A percentile compares a stretch with the other conserved stretches of the same genome.
phyloP scores from a whole-genome alignment of 2,888 invertebrate species.

The Ophioninae sp. region DNA sequence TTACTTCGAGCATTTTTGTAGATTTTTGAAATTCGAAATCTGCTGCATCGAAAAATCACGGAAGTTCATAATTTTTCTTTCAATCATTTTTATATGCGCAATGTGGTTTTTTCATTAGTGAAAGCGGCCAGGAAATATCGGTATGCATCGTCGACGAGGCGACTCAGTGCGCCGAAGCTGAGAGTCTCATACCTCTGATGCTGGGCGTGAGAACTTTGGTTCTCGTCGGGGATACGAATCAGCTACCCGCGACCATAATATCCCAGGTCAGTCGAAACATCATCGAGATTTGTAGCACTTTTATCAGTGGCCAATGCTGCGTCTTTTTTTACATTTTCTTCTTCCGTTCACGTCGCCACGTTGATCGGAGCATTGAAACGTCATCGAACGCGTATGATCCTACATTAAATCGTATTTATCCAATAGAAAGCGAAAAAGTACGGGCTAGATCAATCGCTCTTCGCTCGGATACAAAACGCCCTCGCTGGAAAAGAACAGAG shows the following conservation, averaged over 20 bases:
- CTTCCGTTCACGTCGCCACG: too few relatives aligned
- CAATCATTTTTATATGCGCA: neutral
- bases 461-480: constrained; percentile 87
- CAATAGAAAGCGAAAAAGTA: constrained; percentile 87
- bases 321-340: too few relatives aligned
- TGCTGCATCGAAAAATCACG: too few relatives aligned
- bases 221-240: constrained; percentile 93
- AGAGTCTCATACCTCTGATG: constrained; percentile 90
- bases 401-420: neutral
- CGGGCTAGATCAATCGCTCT: constrained; percentile 89
- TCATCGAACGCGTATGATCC: neutral
- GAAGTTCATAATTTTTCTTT: too few relatives aligned
- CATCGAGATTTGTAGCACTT: neutral
- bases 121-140: constrained; percentile 68
- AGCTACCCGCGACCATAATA: constrained; percentile 90
- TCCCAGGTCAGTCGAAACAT: constrained; percentile 83
- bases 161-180: constrained; percentile 92
- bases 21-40: too few relatives aligned
- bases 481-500: constrained; percentile 80
- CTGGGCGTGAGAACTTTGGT: constrained; percentile 89
- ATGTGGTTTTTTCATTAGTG: constrained; percentile 46
- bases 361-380: neutral
- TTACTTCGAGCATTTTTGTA: constrained; percentile 30
- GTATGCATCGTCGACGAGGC: constrained; percentile 93
- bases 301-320: too few relatives aligned